phyloP scores from a whole-genome alignment of 2,113 vertebrate species.

The Urocynchramus pylzowi region DNA sequence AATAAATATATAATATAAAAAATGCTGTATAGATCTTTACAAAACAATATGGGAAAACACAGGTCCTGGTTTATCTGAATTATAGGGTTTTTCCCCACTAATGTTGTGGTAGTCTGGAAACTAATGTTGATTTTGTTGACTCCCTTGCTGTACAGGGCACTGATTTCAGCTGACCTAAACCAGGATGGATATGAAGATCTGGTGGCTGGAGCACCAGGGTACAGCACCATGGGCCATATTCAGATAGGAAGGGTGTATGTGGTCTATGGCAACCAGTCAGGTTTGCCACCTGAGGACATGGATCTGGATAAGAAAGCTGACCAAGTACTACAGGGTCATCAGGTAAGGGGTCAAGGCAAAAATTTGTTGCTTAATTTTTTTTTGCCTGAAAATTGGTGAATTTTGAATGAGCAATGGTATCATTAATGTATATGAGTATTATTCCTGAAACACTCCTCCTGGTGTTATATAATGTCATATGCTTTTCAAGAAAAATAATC shows the following conservation, averaged over 20 bases:
- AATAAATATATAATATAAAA: neutral
- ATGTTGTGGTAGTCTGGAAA: neutral
- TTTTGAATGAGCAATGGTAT: neutral
- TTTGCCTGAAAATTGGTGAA: neutral
- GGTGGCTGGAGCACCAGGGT: slow-evolving; percentile 73
- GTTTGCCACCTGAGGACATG: slow-evolving; percentile 67
- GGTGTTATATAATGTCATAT: neutral
- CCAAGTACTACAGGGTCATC: slow-evolving; percentile 63
- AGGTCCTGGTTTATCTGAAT: neutral
- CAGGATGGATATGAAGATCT: slow-evolving; percentile 72
- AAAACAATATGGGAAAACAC: neutral
- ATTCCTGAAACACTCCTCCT: neutral
- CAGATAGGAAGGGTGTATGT: slow-evolving; percentile 75
- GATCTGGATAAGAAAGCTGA: slow-evolving; percentile 73
- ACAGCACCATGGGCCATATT: slow-evolving; percentile 61
- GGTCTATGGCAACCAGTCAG: slow-evolving; percentile 64
- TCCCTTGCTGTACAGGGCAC: slow-evolving; percentile 53
- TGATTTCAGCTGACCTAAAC: slow-evolving; percentile 74
- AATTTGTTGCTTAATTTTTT: neutral
- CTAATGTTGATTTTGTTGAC: neutral
- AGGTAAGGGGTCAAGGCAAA: slow-evolving; percentile 49
- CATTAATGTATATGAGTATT: neutral
- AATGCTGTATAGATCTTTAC: neutral
- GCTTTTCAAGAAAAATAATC: neutral
- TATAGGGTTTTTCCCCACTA: neutral